Conservation (phyloP, 1,140 invertebrate species). For the Cydia fagiglandana region DNA sequence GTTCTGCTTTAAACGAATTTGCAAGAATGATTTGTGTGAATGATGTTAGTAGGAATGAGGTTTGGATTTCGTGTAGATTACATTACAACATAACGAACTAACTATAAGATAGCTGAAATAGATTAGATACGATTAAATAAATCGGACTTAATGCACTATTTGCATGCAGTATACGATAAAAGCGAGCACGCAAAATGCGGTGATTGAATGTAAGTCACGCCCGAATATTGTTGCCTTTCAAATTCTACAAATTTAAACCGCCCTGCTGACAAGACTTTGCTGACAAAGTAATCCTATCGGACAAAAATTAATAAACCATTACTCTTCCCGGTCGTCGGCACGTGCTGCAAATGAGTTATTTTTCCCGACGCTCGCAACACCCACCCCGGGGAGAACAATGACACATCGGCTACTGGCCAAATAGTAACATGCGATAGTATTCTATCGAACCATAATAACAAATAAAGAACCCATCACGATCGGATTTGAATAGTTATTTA, state of each 20-base stretch:
- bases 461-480: slow-evolving; percentile 32
- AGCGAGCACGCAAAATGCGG: not conserved
- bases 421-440: not conserved
- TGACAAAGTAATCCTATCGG: slow-evolving; percentile 31
- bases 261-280: slow-evolving; percentile 25
- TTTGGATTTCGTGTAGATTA: too few species aligned
- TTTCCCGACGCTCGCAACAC: slow-evolving; percentile 39
- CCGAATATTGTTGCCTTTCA: not conserved
- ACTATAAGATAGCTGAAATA: not conserved
- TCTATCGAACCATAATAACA: not conserved
- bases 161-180: slow-evolving; percentile 14
- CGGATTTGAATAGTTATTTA: slow-evolving; percentile 32
- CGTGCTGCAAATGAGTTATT: slow-evolving; percentile 44
- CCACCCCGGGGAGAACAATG: slow-evolving; percentile 20
- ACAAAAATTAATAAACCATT: slow-evolving; percentile 30
- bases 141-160: slow-evolving; percentile 8
- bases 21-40: too few species aligned
- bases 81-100: too few species aligned
- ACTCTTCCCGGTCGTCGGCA: slow-evolving; percentile 34
- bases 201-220: not conserved
- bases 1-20: too few species aligned
- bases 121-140: not conserved
- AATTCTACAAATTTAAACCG: slow-evolving; percentile 1
- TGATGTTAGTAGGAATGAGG: too few species aligned
- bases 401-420: not conserved